Evolutionary conservation across 1,140 invertebrate genomes (phyloP).

Genomic region (Drosophila pectinifera): DNA sequence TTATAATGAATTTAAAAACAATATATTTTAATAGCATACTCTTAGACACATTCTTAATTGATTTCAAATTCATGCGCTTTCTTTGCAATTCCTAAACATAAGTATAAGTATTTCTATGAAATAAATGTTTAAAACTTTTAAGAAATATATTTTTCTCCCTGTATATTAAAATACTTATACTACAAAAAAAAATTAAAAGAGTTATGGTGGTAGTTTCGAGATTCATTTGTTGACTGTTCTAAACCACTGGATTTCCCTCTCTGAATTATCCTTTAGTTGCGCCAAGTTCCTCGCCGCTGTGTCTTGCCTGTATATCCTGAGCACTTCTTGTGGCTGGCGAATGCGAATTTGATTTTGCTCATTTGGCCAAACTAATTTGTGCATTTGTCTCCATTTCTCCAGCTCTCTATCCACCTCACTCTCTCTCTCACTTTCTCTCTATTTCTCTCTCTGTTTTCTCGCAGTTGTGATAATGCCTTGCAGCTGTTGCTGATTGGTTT

Average conservation of each 20-base stretch:
- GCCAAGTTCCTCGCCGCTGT: conserved; percentile 6
- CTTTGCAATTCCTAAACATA: no score
- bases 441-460: conserved; percentile 3
- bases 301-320: conserved; percentile 12
- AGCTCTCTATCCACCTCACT: background rate
- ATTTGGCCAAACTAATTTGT: conserved; percentile 62
- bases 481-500: conserved; percentile 76
- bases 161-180: no score
- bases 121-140: background rate
- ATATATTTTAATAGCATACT: background rate
- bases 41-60: background rate
- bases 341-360: conserved; percentile 61
- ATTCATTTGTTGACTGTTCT: conserved; percentile 30
- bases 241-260: background rate
- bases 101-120: background rate
- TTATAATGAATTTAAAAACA: background rate
- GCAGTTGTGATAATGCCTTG: conserved; percentile 51
- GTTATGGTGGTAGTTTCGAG: conserved; percentile 3
- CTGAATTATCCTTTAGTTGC: background rate
- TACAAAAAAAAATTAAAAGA: background rate
- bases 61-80: background rate
- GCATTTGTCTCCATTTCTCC: conserved; percentile 19
- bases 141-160: no score
- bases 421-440: conserved; percentile 19
- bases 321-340: conserved; percentile 53